Conservation (phyloP, 2,113 vertebrate species). For the Poecilia latipinna region DNA sequence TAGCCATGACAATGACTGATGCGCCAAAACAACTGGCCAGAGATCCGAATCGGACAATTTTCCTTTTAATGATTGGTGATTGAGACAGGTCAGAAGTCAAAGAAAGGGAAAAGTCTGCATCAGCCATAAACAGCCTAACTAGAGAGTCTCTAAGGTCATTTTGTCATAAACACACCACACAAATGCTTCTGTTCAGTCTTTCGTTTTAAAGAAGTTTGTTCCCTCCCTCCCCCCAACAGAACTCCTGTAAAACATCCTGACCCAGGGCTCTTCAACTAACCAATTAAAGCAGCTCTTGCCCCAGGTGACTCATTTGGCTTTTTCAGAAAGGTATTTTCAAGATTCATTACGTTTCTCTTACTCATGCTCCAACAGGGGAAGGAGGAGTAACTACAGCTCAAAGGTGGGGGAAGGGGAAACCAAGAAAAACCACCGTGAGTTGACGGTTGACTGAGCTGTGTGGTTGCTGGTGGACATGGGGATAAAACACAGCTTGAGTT, state of each 20-base stretch:
- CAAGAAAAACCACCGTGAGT: slow-evolving; percentile 13
- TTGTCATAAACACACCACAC: background rate
- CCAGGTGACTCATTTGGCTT: slow-evolving; percentile 47
- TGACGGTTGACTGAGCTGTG: slow-evolving; percentile 28
- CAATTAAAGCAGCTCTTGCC: slow-evolving; percentile 43
- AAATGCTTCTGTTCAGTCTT: slow-evolving; percentile 14
- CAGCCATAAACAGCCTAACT: background rate
- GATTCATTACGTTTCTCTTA: slow-evolving; percentile 43
- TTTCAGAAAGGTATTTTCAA: slow-evolving; percentile 40
- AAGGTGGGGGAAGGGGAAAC: slow-evolving; percentile 6
- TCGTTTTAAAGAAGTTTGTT: no score
- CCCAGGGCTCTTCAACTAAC: slow-evolving; percentile 29
- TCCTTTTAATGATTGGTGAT: background rate
- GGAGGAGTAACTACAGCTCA: slow-evolving; percentile 6
- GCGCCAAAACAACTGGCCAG: background rate
- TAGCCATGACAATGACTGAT: slow-evolving; percentile 33
- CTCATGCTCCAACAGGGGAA: background rate
- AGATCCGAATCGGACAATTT: background rate
- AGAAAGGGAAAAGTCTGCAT: background rate
- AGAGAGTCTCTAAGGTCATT: background rate
- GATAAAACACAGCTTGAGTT: slow-evolving; percentile 47
- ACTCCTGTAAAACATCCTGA: no score
- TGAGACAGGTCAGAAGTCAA: background rate
- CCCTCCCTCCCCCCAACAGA: no score
- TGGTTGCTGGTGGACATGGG: slow-evolving; percentile 21